Conservation (phyloP, 2,888 invertebrate species). For the Punctoribates punctum region DNA sequence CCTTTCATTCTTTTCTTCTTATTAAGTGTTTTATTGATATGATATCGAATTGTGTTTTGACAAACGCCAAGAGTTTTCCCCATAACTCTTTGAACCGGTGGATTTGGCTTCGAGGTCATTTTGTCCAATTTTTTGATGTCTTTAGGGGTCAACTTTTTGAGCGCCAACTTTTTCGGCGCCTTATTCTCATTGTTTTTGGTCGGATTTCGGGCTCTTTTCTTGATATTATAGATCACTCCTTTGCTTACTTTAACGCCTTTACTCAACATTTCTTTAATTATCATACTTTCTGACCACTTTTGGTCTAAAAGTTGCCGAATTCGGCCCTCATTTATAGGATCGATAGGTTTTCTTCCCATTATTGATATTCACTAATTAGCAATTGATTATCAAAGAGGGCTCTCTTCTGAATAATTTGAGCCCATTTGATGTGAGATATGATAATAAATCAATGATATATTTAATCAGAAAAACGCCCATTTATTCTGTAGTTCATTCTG, state of each 20-base stretch:
- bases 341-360: not conserved
- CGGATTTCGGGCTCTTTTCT: not conserved
- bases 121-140: conserved; percentile 7
- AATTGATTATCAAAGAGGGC: too few species aligned
- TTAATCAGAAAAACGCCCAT: too few species aligned
- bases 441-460: too few species aligned
- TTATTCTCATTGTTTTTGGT: not conserved
- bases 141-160: not conserved
- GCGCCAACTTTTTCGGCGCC: not conserved
- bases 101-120: not conserved
- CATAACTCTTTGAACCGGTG: conserved; percentile 12
- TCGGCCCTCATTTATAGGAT: not conserved
- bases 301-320: not conserved
- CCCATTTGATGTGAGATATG: too few species aligned
- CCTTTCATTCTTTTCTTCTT: conserved; percentile 28
- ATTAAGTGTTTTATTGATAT: conserved; percentile 11
- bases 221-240: not conserved
- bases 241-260: not conserved
- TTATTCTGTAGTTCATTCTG: too few species aligned
- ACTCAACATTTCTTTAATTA: not conserved
- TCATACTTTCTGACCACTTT: not conserved
- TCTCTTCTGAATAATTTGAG: too few species aligned
- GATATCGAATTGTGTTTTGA: not conserved
- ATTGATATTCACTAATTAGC: not conserved
- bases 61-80: not conserved